These are phyloP conservation scores for Stichodactyla mertensii DNA, from an alignment of 64 coral and sea anemone species.

Conservation along the genomic window DNA sequence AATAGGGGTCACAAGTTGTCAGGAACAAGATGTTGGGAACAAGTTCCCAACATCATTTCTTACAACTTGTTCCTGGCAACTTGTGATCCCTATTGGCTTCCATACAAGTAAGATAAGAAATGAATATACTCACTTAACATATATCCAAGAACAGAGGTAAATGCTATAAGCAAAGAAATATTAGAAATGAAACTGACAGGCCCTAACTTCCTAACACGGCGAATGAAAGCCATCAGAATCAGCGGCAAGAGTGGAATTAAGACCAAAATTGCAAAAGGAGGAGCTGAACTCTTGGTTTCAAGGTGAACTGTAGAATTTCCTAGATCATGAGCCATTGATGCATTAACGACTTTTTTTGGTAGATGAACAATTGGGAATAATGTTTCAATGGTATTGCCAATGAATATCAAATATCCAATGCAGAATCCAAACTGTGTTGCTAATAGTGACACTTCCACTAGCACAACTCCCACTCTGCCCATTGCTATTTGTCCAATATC, in stretches of 20 bases:
- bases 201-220: conserved; percentile 69
- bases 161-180: conserved; percentile 64
- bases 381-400: conserved; percentile 68
- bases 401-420: conserved; percentile 87
- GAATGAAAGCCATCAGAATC: conserved; percentile 85
- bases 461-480: conserved; percentile 56
- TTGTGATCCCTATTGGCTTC: too few species aligned
- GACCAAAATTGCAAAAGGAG: conserved; percentile 54
- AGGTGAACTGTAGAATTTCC: neutral
- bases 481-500: conserved; percentile 75
- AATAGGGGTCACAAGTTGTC: too few species aligned
- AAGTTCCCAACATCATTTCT: too few species aligned
- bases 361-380: conserved; percentile 39
- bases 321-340: neutral
- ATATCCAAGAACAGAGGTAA: conserved; percentile 83
- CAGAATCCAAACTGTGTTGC: conserved; percentile 75
- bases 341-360: neutral
- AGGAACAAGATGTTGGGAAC: too few species aligned
- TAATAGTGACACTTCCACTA: conserved; percentile 69
- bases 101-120: neutral
- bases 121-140: conserved; percentile 52
- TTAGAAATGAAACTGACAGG: conserved; percentile 82
- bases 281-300: conserved; percentile 5
- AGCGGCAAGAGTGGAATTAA: conserved; percentile 63
- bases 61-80: too few species aligned